Base-by-base conservation (phyloP, 1,140 invertebrate species). In the Sitodiplosis mosellana region DNA sequence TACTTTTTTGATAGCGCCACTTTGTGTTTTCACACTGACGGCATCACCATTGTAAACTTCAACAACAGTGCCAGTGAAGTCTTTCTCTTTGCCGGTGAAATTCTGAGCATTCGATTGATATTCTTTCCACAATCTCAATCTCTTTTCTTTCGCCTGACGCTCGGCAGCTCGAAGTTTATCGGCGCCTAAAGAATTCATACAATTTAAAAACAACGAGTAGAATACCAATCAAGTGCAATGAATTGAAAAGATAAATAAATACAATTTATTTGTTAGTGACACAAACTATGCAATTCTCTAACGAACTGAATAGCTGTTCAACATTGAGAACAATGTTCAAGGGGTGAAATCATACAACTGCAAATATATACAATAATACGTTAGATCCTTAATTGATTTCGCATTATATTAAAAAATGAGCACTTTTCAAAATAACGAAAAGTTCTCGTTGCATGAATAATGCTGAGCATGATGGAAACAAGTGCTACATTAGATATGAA, bases 41-140 rank as follows among this genome's bases (percentile, higher is more conserved):
- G 87, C 82, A 73, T 99, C 96, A 4, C 87, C 94, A 61, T 89
- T 94, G 0, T 92, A 78, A 48, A 98, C 79, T 70, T 99, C 96
- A 17, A 90, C 68, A 0, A 96, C 90, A 42, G 78, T 86, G 15
- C 80, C 91, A 36, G 69, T 73, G 57, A 90, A 91, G 55, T 90
- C 83, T 57, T 85, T 86, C 53, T 87, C 83, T 61, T 87, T 87
- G 8, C 77, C 74, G 18, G 77, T 70, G 43, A 83, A 75, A 50
- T 78, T 69, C 1, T 75, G 78, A 0, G 74, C 69, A 22, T 71
- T 69, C 54, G 78, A 70, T 58, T 75, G 65, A 61, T 80, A 89
- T 58, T 94, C 83, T 52, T 87, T 87, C 93, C 93, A 98, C 14
- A 92, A 70, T 17, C 90, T 71, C 0, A 88, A 55, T 54, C 79